These are phyloP conservation scores for Orthosia incerta DNA, from an alignment of 2,888 invertebrate species.

Conservation along the genomic window DNA sequence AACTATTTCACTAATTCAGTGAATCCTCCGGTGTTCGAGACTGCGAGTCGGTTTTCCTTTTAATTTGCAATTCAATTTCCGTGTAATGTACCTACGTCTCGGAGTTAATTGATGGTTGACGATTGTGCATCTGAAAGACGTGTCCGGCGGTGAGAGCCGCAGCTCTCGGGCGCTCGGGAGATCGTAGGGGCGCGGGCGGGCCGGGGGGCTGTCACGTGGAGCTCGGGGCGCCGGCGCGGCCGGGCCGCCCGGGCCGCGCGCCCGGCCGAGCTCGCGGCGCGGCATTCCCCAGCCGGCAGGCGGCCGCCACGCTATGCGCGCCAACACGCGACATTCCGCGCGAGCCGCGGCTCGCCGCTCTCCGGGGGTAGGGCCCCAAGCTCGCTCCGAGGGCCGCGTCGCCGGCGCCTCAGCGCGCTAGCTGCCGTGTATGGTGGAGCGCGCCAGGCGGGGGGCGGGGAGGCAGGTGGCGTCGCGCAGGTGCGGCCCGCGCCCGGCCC, in stretches of 20 bases:
- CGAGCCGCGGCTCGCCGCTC: constrained; percentile 82
- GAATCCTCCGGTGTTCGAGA: constrained; percentile 39
- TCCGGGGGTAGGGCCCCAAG: constrained; percentile 82
- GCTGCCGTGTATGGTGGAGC: constrained; percentile 84
- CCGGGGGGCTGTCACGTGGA: constrained; percentile 82
- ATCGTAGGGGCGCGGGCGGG: constrained; percentile 68
- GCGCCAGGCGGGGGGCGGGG: constrained; percentile 83
- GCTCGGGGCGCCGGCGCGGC: constrained; percentile 87
- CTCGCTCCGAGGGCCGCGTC: constrained; percentile 84
- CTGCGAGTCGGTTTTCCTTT: constrained; percentile 66
- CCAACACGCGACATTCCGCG: constrained; percentile 77
- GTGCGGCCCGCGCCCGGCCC: constrained; percentile 87
- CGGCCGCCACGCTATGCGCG: constrained; percentile 84
- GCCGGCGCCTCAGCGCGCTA: constrained; percentile 84
- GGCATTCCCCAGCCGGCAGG: constrained; percentile 87
- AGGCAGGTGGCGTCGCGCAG: constrained; percentile 87
- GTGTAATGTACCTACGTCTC: constrained; percentile 69
- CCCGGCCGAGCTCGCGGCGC: constrained; percentile 82
- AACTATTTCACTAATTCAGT: constrained; percentile 16
- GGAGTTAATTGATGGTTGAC: constrained; percentile 84
- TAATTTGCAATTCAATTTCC: constrained; percentile 73
- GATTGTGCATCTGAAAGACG: constrained; percentile 87
- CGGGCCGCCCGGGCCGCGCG: constrained; percentile 83
- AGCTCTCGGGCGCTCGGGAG: constrained; percentile 49
- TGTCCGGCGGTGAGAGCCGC: constrained; percentile 77